Evolutionary conservation across 2,797 vertebrate genomes (phyloP), one percentile per base, ranked within the genome.

Genomic region (Garrulus glandarius): DNA sequence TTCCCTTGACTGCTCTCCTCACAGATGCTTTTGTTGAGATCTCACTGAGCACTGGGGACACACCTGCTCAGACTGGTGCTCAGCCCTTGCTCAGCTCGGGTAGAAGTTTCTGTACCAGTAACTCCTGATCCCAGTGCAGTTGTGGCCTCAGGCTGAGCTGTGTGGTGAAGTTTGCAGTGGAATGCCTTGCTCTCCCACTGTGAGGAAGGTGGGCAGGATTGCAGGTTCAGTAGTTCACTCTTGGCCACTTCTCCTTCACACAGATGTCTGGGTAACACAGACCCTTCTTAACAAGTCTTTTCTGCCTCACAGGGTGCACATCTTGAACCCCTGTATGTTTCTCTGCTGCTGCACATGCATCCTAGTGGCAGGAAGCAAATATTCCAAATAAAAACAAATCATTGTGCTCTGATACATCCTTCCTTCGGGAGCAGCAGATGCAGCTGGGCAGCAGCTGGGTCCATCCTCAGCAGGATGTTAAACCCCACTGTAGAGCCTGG

Each of bases 311-410:
- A 4, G 56, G 82, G 17, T 47, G 37, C 61, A 57, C 41, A 59
- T 81, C 78, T 50, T 13, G 2, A 89, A 78, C 29, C 53, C n/a
- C 79, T 72, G 72, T 76, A 50, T 18, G 0, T 78, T 78, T 72
- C 61, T 32, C 61, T 84, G 85, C 90, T 85, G 79, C 79, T 82
- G 80, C 91, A 88, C 60, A 63, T 79, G 84, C 91, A 92, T 92
- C 92, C 87, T 82, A 79, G 76, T 84, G 87, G 80, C 94, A 94
- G 89, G 96, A 96, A 97, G 89, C 87, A 92, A 94, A 92, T 88
- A 95, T 86, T 95, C 96, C 91, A 85, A 96, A 95, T 96, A 95
- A 96, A 97, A 96, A 95, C 76, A 93, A 97, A 91, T 90, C 52
- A 37, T 76, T 93, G 92, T 92, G 34, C 89, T 89, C 74, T 88